Evolutionary conservation across 92 coral and sea anemone species (phyloP).

Genomic region (Zoanthus sociatus): DNA sequence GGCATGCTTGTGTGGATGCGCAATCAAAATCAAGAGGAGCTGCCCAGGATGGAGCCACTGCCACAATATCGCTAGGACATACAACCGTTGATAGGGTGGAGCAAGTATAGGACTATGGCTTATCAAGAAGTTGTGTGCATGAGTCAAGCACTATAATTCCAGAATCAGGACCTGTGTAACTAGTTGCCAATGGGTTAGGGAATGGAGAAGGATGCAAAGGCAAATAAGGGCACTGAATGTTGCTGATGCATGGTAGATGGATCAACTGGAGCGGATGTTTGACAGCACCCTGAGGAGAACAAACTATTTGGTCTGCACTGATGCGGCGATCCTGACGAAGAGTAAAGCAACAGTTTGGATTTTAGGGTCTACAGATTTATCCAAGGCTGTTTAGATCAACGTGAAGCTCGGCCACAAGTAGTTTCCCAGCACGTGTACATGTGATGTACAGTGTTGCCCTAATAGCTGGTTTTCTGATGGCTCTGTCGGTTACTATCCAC

Average conservation of each 20-base stretch:
- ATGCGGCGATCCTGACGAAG: not conserved
- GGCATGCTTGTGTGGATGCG: too few species aligned
- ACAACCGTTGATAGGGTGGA: too few species aligned
- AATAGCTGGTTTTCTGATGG: too few species aligned
- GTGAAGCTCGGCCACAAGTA: not conserved
- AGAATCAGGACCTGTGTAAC: not conserved
- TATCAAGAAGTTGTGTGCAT: not conserved
- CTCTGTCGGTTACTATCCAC: not conserved
- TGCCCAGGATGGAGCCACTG: too few species aligned
- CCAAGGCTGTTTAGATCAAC: not conserved
- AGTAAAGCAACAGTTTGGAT: not conserved
- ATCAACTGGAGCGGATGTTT: not conserved
- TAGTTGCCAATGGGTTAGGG: not conserved
- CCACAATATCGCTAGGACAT: too few species aligned
- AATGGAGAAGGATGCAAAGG: not conserved
- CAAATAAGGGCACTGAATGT: not conserved
- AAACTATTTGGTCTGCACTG: not conserved
- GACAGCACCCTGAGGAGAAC: not conserved
- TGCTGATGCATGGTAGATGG: not conserved
- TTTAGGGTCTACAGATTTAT: not conserved
- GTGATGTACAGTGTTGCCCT: not conserved
- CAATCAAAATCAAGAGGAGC: too few species aligned
- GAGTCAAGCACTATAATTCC: not conserved
- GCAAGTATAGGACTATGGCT: too few species aligned
- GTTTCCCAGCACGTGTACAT: not conserved